Conservation (phyloP, 2,888 invertebrate genomes). For the Caenorhabditis panamensis region DNA sequence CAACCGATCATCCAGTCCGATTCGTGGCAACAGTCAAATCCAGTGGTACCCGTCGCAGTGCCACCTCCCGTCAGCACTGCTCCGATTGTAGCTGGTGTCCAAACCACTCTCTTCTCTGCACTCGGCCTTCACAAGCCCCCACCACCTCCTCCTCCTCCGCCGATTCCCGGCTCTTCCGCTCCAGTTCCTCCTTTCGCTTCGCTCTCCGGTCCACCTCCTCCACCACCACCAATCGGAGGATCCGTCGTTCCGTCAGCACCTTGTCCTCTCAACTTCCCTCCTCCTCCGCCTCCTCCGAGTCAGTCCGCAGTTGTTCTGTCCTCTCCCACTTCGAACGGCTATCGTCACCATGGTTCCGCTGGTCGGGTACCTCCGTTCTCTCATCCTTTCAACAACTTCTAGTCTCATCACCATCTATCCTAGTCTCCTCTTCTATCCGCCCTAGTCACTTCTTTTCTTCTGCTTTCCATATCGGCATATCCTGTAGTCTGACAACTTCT, state of each 20-base stretch:
- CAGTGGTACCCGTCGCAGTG: not conserved
- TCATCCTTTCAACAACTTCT: constrained; percentile 12
- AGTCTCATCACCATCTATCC: not conserved
- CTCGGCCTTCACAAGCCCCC: constrained; percentile 51
- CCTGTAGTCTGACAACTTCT: not conserved
- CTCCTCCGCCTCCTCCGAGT: constrained; percentile 39
- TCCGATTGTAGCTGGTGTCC: constrained; percentile 44
- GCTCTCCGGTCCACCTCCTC: constrained; percentile 26
- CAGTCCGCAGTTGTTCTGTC: constrained; percentile 15
- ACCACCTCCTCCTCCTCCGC: constrained; percentile 51
- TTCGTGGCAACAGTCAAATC: constrained; percentile 30
- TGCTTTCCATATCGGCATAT: constrained; percentile 3
- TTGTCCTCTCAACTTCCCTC: constrained; percentile 21
- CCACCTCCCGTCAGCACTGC: constrained; percentile 15
- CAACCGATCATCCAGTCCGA: constrained; percentile 5
- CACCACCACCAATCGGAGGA: constrained; percentile 24
- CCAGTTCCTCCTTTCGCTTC: constrained; percentile 35
- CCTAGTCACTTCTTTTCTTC: not conserved
- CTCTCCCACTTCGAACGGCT: constrained; percentile 20
- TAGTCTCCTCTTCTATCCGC: not conserved
- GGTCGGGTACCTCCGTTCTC: constrained; percentile 1
- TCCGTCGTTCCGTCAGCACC: not conserved
- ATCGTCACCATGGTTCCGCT: constrained; percentile 15
- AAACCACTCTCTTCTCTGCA: constrained; percentile 62
- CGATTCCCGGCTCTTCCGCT: constrained; percentile 5